Conservation (phyloP, 2,113 vertebrate genomes). For the Chinchilla lanigera region DNA sequence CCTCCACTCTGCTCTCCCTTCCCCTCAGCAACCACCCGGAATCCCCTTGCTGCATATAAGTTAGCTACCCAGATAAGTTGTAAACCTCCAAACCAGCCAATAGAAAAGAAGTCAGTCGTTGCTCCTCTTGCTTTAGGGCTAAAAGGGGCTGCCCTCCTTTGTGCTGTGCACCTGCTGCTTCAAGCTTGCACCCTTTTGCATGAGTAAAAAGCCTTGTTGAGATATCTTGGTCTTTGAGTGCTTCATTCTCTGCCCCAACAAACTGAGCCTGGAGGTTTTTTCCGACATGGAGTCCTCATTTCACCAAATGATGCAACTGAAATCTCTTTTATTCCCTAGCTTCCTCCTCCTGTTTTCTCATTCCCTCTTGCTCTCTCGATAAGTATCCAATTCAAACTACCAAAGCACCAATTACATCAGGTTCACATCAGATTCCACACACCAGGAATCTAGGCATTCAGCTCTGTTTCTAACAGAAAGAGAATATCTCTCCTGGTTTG, state of each 20-base stretch:
- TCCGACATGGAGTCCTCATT: neutral
- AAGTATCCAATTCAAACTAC: neutral
- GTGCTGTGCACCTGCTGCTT: neutral
- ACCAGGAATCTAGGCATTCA: neutral
- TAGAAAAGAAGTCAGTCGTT: neutral
- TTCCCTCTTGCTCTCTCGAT: neutral
- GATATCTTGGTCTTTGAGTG: neutral
- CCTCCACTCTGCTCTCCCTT: neutral
- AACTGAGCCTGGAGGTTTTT: neutral
- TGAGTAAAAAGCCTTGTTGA: neutral
- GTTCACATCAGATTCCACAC: neutral
- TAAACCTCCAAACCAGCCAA: neutral
- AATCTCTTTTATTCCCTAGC: neutral
- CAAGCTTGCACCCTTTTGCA: neutral
- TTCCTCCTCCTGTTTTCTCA: neutral
- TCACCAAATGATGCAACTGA: neutral
- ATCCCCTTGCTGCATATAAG: neutral
- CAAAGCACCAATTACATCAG: neutral
- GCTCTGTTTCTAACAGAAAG: neutral
- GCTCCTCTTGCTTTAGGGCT: neutral
- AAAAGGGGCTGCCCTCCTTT: neutral
- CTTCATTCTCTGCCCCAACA: neutral
- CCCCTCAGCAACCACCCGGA: neutral
- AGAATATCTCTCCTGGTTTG: neutral
- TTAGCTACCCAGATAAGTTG: neutral